Percentiles rank a stretch among this genome's conserved stretches.
Conservation (phyloP, 2,888 invertebrate genomes). For the Biston betularia region DNA sequence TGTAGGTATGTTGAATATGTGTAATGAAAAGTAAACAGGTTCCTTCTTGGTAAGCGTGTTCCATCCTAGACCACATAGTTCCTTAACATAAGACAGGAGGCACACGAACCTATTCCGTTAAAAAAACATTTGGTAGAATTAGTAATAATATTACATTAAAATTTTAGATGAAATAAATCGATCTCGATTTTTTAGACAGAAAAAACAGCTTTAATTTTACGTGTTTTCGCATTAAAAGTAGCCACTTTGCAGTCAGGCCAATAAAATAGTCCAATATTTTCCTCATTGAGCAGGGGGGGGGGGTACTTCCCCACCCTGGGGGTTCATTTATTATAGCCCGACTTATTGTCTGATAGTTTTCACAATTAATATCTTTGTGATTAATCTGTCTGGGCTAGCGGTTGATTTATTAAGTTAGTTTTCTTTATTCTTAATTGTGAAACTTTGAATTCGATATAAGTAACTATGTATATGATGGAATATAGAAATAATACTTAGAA, state of each 20-base stretch:
- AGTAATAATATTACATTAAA: no score
- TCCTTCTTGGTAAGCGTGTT: no score
- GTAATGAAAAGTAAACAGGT: no score
- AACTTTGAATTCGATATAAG: not conserved
- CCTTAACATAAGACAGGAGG: no score
- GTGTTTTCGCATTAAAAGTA: not conserved
- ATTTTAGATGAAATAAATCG: no score
- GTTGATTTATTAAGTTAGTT: constrained; percentile 28
- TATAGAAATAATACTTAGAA: no score
- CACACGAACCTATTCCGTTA: no score
- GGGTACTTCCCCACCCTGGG: constrained; percentile 22
- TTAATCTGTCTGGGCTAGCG: constrained; percentile 48
- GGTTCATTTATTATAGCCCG: constrained; percentile 54
- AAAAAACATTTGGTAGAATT: no score
- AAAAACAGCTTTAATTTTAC: not conserved
- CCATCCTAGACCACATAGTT: no score
- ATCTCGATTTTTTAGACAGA: no score
- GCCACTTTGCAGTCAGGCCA: not conserved
- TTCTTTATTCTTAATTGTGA: constrained; percentile 16
- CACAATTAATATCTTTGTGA: constrained; percentile 54
- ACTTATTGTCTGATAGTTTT: constrained; percentile 56
- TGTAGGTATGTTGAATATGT: no score
- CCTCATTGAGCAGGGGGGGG: constrained; percentile 22
- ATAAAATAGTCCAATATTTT: constrained; percentile 25
- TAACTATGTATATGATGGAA: no score